Percentiles rank a stretch among this genome's conserved stretches.
Conservation (phyloP, 2,113 vertebrate species). For the Bufo gargarizans region DNA sequence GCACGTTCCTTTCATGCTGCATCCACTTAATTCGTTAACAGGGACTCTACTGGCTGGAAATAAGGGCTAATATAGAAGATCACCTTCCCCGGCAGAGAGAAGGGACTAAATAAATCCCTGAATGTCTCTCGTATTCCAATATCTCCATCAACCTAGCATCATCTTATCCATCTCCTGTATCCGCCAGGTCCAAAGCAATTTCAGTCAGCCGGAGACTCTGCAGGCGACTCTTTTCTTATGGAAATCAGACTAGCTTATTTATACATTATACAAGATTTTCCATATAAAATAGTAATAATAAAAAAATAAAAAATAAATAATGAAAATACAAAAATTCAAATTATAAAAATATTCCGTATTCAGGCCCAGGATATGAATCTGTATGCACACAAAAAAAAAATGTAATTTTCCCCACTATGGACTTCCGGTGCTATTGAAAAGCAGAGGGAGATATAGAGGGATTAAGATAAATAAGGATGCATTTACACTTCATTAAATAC, state of each 20-base stretch:
- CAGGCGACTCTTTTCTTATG: constrained; percentile 31
- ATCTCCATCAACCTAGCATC: too few relatives aligned
- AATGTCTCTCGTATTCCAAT: background rate
- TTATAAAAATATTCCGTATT: background rate
- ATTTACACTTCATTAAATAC: constrained; percentile 40
- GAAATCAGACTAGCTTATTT: constrained; percentile 41
- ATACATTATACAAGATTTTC: background rate
- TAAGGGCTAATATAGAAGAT: background rate
- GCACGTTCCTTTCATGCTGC: constrained; percentile 7
- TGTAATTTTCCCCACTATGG: constrained; percentile 10
- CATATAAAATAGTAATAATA: background rate
- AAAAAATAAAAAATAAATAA: background rate
- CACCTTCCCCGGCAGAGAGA: background rate
- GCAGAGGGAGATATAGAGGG: constrained; percentile 10
- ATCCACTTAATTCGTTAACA: constrained; percentile 8
- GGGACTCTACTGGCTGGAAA: background rate
- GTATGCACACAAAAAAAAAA: background rate
- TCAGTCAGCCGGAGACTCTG: background rate
- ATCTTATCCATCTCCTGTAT: too few relatives aligned
- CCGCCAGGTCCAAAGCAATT: background rate
- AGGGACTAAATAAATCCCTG: constrained; percentile 7
- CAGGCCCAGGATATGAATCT: constrained; percentile 31
- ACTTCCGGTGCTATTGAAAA: constrained; percentile 7
- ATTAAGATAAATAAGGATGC: constrained; percentile 27
- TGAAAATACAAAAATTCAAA: background rate